A percentile compares a stretch with the other conserved stretches of the same genome.
phyloP scores from a whole-genome alignment of 2,113 vertebrate species.

The Macquaria australasica region DNA sequence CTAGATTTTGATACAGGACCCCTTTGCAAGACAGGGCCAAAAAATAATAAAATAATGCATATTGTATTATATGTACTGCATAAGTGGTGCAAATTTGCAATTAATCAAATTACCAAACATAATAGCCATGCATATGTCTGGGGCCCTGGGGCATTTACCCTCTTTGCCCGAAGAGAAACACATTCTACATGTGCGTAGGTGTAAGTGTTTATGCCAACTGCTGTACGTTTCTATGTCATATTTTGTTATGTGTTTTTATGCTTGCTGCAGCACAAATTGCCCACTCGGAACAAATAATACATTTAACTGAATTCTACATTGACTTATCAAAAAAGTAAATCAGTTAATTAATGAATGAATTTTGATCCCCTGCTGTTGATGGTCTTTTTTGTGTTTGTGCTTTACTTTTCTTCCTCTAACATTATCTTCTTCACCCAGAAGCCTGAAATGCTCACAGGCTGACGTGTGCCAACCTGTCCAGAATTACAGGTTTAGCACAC shows the following conservation, averaged over 20 bases:
- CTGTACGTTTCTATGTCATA: too few species aligned
- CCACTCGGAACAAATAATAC: too few species aligned
- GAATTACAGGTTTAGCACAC: constrained; percentile 56
- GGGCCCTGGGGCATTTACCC: not conserved
- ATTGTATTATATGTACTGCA: not conserved
- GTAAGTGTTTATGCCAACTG: too few species aligned
- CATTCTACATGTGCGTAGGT: not conserved
- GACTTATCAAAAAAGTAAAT: not conserved
- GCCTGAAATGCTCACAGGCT: not conserved
- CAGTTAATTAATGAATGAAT: not conserved
- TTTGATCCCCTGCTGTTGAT: not conserved
- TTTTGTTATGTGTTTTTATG: too few species aligned
- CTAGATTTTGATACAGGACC: not conserved
- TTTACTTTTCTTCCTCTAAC: not conserved
- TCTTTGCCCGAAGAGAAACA: not conserved
- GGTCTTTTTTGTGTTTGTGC: not conserved
- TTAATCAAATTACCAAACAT: not conserved
- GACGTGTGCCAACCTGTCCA: constrained; percentile 56
- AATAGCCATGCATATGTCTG: too few species aligned
- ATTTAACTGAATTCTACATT: not conserved
- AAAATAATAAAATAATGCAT: not conserved
- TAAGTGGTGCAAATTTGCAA: not conserved
- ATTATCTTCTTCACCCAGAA: not conserved
- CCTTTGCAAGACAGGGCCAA: not conserved
- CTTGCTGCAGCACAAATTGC: too few species aligned